Evolutionary conservation across 2,888 invertebrate genomes (phyloP), one percentile per base, ranked within the genome.

Genomic region (Lymantria monacha): DNA sequence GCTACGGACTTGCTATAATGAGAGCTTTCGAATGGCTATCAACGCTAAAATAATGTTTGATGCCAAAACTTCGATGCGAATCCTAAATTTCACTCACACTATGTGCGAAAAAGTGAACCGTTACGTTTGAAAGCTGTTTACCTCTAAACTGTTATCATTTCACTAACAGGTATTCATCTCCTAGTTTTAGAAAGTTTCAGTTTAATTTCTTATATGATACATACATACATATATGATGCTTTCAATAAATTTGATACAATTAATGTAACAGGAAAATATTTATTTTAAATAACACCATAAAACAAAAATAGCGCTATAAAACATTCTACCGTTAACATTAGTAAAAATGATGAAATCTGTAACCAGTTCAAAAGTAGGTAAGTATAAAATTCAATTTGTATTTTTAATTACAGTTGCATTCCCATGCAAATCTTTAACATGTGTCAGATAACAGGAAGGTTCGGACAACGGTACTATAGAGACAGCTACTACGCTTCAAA

Each of bases 381-480:
- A 50, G 41, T 48, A 43, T 22, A 22, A 22, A 22, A 22, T 5
- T 45, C 47, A 46, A 51, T 36, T 22, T 22, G 30, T 30, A 55
- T 14, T 33, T 42, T 40, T 48, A 14, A 48, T 42, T 15, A 50
- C 42, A 31, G 51, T 55, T 61, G 52, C 55, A 54, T 53, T 55
- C 48, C 50, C 54, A 55, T 53, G 59, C 52, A 53, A 64, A 59
- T 49, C 44, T 12, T 50, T 40, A 53, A 52, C 48, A 51, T 55
- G 53, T 40, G 43, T 48, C 36, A 46, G 52, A 53, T 58, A 58
- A 55, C 60, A 54, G 55, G 61, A 55, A 43, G 49, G 42, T 38
- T 10, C 38, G 36, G 44, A 44, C 57, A 66, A 66, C 66, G 65
- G 68, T 64, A 64, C 53, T 40, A 38, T 14, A 52, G 40, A 44